These are phyloP conservation scores for Phaetusa simplex DNA, from an alignment of 2,113 vertebrate species.

Conservation along the genomic window DNA sequence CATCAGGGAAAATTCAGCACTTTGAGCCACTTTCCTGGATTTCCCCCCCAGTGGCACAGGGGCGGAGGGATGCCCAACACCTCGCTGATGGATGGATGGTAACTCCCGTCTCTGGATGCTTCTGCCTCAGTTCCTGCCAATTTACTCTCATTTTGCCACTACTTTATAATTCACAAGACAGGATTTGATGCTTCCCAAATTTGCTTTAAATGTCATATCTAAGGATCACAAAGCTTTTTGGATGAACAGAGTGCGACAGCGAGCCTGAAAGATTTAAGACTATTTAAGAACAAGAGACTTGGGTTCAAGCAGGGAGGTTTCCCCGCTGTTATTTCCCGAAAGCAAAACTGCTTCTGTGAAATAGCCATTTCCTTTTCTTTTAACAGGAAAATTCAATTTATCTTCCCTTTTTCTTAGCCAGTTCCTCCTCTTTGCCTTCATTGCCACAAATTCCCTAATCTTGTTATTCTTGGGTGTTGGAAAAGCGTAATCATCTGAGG, in stretches of 20 bases:
- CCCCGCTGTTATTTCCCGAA: not conserved
- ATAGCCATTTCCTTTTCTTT: constrained; percentile 17
- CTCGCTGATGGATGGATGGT: not conserved
- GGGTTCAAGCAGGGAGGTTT: not conserved
- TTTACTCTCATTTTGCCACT: not conserved
- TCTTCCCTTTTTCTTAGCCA: constrained; percentile 1
- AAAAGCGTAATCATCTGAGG: constrained; percentile 34
- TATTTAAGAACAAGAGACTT: not conserved
- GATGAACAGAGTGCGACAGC: not conserved
- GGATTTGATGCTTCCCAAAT: not conserved
- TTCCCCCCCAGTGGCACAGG: not conserved
- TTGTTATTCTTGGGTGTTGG: constrained; percentile 53
- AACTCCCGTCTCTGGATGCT: not conserved
- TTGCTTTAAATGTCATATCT: not conserved
- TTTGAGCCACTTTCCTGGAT: not conserved
- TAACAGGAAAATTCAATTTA: constrained; percentile 4
- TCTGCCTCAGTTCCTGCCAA: not conserved
- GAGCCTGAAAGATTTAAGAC: not conserved
- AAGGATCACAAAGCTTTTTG: not conserved
- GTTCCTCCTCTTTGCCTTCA: constrained; percentile 1
- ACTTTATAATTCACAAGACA: not conserved
- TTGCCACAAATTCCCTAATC: constrained; percentile 61
- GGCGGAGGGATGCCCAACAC: not conserved
- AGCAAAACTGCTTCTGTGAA: not conserved
- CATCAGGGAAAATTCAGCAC: not conserved